Base-by-base conservation (phyloP, 2,888 invertebrate genomes). In the Phlogophora meticulosa region DNA sequence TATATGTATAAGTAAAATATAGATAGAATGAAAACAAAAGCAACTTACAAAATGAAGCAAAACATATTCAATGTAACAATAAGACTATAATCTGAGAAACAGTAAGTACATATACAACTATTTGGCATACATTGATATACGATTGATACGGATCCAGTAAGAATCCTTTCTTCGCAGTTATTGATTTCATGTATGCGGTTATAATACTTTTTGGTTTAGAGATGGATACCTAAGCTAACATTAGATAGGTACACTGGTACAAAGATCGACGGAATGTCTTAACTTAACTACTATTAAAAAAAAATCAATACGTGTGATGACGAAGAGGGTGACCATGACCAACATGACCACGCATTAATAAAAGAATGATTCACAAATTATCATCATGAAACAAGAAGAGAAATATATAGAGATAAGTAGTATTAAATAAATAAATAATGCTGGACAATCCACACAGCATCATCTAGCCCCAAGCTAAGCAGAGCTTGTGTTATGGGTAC, bases 291-390 rank as follows among this genome's bases (percentile, higher is more conserved):
- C 9, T 11, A 36, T 10, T 61, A 17, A 22, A n/a, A 7, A 17
- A 57, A 48, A 17, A 17, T 32, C 34, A 49, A 48, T 46, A 5
- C 0, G 9, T 34, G 15, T 13, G 11, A 17, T 17, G 17, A 28
- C 28, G 28, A 34, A 51, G 13, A 34, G 0, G 42, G 7, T 24
- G 61, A 1, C 62, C 62, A 32, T 38, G 65, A 45, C 28, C 36
- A 17, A n/a, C n/a, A 15, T 52, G 22, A 38, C 55, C 22, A 20
- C 11, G 13, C 45, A 46, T 17, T 17, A 53, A 24, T 34, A 34
- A 17, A 17, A 55, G 9, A 17, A 20, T 11, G 17, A 53, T 38
- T 64, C 32, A 38, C 10, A 4, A n/a, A n/a, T 22, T 42, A 17
- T 63, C 64, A 34, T 36, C 42, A 49, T 11, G 2, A 17, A 49